phyloP scores from a whole-genome alignment of 2,113 vertebrate species.

The Bagarius yarrelli region DNA sequence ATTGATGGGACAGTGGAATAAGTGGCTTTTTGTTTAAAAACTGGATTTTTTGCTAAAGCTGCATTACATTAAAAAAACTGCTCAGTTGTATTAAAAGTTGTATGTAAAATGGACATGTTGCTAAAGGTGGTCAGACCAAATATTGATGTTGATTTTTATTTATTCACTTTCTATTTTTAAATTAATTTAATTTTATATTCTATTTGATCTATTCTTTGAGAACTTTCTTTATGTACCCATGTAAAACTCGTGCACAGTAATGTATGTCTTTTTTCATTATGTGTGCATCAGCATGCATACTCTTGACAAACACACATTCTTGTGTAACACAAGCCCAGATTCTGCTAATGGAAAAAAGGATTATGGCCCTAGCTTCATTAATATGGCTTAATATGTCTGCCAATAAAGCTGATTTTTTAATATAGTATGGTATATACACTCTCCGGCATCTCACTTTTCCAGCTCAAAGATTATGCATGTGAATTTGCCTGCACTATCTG shows the following conservation, averaged over 20 bases:
- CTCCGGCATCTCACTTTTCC: slow-evolving; percentile 54
- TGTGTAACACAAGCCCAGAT: slow-evolving; percentile 55
- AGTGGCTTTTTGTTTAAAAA: slow-evolving; percentile 42
- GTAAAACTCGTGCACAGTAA: too few species aligned
- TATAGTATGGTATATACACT: slow-evolving; percentile 63
- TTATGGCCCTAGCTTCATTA: slow-evolving; percentile 43
- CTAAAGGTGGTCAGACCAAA: too few species aligned
- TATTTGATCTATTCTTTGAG: too few species aligned
- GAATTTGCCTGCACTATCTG: slow-evolving; percentile 68
- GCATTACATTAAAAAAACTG: too few species aligned
- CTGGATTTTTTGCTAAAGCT: slow-evolving; percentile 14
- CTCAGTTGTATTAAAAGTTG: too few species aligned
- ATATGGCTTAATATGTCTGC: slow-evolving; percentile 60
- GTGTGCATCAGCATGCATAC: not conserved
- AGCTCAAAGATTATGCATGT: slow-evolving; percentile 63
- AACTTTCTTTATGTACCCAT: too few species aligned
- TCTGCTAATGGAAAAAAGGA: slow-evolving; percentile 59
- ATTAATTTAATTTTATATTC: too few species aligned
- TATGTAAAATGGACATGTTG: too few species aligned
- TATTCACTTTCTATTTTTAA: too few species aligned
- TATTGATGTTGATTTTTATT: too few species aligned
- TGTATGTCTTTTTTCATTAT: not conserved
- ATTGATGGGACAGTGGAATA: slow-evolving; percentile 23
- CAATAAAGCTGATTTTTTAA: slow-evolving; percentile 62
- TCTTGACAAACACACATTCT: slow-evolving; percentile 17